Base-by-base conservation (phyloP, 2,888 invertebrate species). In the Latrodectus elegans region DNA sequence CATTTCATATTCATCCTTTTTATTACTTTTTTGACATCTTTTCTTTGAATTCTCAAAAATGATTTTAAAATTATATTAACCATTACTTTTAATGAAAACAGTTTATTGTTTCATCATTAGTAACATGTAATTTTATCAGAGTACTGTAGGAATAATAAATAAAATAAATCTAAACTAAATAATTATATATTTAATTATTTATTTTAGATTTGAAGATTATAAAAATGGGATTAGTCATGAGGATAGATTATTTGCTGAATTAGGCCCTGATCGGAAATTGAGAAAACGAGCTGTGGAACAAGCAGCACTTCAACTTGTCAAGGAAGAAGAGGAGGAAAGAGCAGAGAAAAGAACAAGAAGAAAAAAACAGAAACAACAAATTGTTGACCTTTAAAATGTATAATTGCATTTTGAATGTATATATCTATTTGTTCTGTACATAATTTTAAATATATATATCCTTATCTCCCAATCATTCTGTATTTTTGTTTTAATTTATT, bases 181-280 rank as follows among this genome's bases (percentile, higher is more conserved):
- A n/a, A n/a, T n/a, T n/a, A n/a, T n/a, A n/a, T n/a, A n/a, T n/a
- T n/a, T n/a, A n/a, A 38, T 6, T 38, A 38, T 60, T 53, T 55
- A 15, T 60, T 64, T 17, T n/a, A 86, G 86, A 53, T 72, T 70
- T 76, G 86, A 86, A 75, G 76, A 86, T 65, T 86, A 72, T 15
- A 86, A 86, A 22, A 72, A 55, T 76, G 75, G 76, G 11, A 68
- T 81, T 15, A 49, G 52, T 22, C 11, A 8, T 38, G 49, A n/a
- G 22, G 86, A 86, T 60, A 72, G 67, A 67, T 15, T 81, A 8
- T 67, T 86, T 15, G 49, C 64, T 11, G 72, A 71, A 12, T 68
- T 65, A 49, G 26, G 52, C 12, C 4, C 38, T n/a, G 64, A 67
- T 12, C 71, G 72, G 1, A 81, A 86, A 67, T 17, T 76, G 22